Conservation (phyloP, 2,888 invertebrate genomes). For the Drosophila acutilabella region DNA sequence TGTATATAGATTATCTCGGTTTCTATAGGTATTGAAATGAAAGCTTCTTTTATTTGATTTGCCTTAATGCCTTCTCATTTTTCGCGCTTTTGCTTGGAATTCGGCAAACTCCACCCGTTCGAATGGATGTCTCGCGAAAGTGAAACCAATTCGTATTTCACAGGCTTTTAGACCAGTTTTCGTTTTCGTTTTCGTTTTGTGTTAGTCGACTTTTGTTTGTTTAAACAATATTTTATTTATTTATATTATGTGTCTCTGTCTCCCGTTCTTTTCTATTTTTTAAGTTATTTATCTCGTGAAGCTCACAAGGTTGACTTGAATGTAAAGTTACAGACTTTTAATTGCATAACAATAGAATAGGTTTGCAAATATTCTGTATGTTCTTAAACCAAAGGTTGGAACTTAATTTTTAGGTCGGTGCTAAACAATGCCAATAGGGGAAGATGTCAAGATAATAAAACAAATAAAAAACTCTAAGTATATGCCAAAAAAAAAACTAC, state of each 20-base stretch:
- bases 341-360: not conserved
- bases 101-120: conserved; percentile 6
- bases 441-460: conserved; percentile 1
- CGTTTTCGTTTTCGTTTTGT: conserved; percentile 21
- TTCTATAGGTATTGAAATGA: not conserved
- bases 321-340: not conserved
- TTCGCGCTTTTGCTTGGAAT: conserved; percentile 9
- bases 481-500: conserved; percentile 43
- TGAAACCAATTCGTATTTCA: conserved; percentile 38
- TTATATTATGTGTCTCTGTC: not conserved
- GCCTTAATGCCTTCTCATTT: not conserved
- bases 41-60: conserved; percentile 22
- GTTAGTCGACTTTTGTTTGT: conserved; percentile 4
- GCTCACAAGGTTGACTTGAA: not conserved
- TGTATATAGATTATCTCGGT: not conserved
- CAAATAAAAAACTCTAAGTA: conserved; percentile 23
- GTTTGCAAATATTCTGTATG: not conserved
- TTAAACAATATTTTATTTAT: conserved; percentile 15
- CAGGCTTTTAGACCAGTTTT: conserved; percentile 32
- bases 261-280: not conserved
- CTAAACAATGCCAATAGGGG: not conserved
- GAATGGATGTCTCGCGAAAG: conserved; percentile 30
- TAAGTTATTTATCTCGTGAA: not conserved
- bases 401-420: not conserved
- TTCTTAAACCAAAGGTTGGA: not conserved